Evolutionary conservation across 2,888 invertebrate species (phyloP).

Genomic region (Microchrysa polita): DNA sequence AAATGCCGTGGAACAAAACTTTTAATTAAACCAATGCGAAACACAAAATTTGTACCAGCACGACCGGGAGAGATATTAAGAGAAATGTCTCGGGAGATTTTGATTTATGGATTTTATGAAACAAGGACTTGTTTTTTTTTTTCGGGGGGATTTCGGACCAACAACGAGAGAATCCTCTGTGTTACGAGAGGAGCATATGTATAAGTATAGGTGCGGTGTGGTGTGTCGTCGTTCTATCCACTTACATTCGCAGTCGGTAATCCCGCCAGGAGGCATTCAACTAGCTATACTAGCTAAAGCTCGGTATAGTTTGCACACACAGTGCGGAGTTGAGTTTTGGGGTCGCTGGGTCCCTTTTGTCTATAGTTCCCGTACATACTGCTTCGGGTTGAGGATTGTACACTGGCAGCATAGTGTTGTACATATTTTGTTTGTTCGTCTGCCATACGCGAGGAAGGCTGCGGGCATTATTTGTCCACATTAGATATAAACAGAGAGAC

Average conservation of each 20-base stretch:
- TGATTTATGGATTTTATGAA: conserved; percentile 43
- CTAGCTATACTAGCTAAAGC: too few species aligned
- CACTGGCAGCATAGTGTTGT: too few species aligned
- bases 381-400: too few species aligned
- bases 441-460: neutral
- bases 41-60: conserved; percentile 38
- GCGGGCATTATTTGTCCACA: conserved; percentile 25
- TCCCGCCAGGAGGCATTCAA: too few species aligned
- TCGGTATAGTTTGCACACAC: too few species aligned
- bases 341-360: neutral
- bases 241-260: neutral
- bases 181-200: too few species aligned
- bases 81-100: conserved; percentile 40
- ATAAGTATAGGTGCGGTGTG: neutral
- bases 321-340: too few species aligned
- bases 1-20: conserved; percentile 11
- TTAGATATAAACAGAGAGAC: conserved; percentile 29
- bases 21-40: conserved; percentile 35
- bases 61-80: conserved; percentile 29
- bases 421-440: neutral
- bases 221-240: neutral
- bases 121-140: conserved; percentile 12
- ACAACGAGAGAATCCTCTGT: too few species aligned
- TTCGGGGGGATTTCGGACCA: neutral
- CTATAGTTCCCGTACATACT: too few species aligned